phyloP scores from a whole-genome alignment of 2,113 vertebrate species.

The Chiloscyllium plagiosum region DNA sequence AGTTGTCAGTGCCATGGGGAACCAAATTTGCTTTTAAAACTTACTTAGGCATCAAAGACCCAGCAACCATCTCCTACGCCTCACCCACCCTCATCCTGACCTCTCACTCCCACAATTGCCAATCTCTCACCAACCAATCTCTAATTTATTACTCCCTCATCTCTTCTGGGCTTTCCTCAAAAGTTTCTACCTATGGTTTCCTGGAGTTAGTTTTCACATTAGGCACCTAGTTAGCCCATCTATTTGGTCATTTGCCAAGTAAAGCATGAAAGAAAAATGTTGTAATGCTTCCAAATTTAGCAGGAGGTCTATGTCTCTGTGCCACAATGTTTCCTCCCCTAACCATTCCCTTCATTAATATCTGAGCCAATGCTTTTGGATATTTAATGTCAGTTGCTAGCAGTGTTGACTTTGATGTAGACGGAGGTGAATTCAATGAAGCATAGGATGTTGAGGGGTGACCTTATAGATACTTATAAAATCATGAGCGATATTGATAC shows the following conservation, averaged over 20 bases:
- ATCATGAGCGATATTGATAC: no score
- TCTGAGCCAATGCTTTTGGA: background rate
- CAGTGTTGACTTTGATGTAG: background rate
- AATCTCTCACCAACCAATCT: no score
- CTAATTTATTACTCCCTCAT: background rate
- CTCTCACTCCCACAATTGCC: background rate
- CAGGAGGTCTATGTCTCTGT: background rate
- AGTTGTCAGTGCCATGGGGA: background rate
- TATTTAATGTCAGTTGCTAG: background rate
- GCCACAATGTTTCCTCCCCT: no score
- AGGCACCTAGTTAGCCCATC: background rate
- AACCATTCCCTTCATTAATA: background rate
- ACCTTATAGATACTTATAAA: no score
- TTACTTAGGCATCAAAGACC: background rate
- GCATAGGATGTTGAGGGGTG: no score
- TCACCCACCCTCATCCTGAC: no score
- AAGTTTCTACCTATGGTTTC: background rate
- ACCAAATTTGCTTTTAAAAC: background rate
- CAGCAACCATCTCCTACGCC: background rate
- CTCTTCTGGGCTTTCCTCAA: background rate
- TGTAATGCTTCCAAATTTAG: background rate
- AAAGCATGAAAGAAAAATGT: background rate
- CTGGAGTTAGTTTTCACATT: background rate
- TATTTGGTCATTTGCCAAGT: background rate
- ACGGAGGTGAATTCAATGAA: background rate